These are phyloP conservation scores for Tiliacea citrago DNA, from an alignment of 2,888 invertebrate genomes.

Conservation along the genomic window DNA sequence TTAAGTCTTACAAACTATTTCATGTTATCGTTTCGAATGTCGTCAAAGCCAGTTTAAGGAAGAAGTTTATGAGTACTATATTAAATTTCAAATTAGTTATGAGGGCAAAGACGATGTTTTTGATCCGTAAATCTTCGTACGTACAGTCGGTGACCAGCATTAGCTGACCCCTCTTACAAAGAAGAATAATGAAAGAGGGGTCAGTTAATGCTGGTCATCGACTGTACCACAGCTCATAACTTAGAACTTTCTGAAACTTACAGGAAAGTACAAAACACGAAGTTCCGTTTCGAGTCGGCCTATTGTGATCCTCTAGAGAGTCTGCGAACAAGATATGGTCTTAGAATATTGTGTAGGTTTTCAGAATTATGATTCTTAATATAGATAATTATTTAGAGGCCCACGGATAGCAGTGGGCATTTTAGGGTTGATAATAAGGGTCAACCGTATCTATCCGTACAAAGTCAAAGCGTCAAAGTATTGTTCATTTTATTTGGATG, in stretches of 20 bases:
- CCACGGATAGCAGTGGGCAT: too few species aligned
- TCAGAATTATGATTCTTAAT: neutral
- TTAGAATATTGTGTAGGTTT: neutral
- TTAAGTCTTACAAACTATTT: neutral
- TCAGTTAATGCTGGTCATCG: too few species aligned
- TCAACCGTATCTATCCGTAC: too few species aligned
- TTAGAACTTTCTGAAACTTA: slow-evolving; percentile 11
- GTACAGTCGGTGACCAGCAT: too few species aligned
- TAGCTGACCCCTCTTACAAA: too few species aligned
- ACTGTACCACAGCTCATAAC: neutral
- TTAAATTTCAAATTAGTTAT: slow-evolving; percentile 15
- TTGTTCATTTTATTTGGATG: neutral
- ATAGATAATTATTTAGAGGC: neutral
- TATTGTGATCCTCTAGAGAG: slow-evolving; percentile 10
- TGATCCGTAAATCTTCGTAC: slow-evolving; percentile 1
- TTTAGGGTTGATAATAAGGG: neutral
- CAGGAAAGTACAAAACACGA: slow-evolving; percentile 9
- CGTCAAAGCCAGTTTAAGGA: neutral
- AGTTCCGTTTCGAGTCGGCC: slow-evolving; percentile 1
- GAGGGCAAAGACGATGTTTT: slow-evolving; percentile 11
- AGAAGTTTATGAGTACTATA: neutral
- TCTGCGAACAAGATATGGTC: neutral
- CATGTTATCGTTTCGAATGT: neutral
- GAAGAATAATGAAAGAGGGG: too few species aligned
- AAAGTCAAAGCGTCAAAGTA: too few species aligned